Evolutionary conservation across 2,888 invertebrate species (phyloP).

Genomic region (Cylloceria caligata): DNA sequence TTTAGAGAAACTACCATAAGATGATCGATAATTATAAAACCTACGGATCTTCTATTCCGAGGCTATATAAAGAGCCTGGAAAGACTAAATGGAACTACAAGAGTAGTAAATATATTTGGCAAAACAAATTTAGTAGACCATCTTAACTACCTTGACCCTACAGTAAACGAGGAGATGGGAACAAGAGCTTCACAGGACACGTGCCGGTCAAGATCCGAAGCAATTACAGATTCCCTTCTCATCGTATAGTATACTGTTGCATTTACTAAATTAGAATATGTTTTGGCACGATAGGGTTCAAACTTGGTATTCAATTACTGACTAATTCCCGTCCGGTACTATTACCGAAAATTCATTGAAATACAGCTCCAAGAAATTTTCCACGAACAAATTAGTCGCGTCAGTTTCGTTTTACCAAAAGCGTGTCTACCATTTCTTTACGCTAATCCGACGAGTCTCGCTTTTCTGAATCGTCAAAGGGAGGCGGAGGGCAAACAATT

Average conservation of each 20-base stretch:
- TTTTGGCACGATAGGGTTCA: conserved; percentile 29
- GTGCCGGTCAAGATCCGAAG: conserved; percentile 47
- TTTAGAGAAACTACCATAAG: not conserved
- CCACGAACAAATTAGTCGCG: conserved; percentile 62
- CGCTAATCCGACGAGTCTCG: conserved; percentile 41
- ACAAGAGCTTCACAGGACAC: conserved; percentile 27
- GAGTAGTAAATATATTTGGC: not conserved
- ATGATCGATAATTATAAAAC: not conserved
- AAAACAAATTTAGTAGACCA: not conserved
- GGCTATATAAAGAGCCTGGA: not conserved
- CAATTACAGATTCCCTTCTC: conserved; percentile 38
- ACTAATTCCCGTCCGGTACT: conserved; percentile 48
- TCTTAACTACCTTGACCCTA: not conserved
- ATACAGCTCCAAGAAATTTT: conserved; percentile 57
- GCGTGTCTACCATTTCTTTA: conserved; percentile 50
- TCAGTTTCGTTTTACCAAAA: conserved; percentile 56
- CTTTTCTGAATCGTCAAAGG: conserved; percentile 20
- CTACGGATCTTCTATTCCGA: not conserved
- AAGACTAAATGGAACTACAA: not conserved
- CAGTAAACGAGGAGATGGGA: conserved; percentile 12
- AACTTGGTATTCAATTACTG: conserved; percentile 51
- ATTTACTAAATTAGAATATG: conserved; percentile 14
- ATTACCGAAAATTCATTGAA: conserved; percentile 57
- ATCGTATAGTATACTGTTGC: conserved; percentile 3
- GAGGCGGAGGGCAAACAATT: conserved; percentile 39